phyloP scores from a whole-genome alignment of 92 coral and sea anemone species.

The Phenganax stokvisi region DNA sequence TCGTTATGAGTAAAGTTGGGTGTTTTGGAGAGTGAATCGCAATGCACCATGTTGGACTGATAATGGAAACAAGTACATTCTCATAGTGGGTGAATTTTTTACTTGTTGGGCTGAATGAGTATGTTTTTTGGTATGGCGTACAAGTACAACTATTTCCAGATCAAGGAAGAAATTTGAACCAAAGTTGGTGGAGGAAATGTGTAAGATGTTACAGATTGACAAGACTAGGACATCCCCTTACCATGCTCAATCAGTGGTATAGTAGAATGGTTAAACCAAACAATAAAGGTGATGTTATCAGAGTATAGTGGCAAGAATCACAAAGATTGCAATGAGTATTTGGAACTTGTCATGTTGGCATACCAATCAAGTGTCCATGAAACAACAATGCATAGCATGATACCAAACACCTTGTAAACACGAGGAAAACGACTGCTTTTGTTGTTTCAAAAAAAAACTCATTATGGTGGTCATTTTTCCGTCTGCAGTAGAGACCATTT shows the following conservation, averaged over 20 bases:
- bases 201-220: conserved; percentile 28
- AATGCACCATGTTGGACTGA: conserved; percentile 32
- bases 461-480: no score
- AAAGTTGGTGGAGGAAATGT: conserved; percentile 30
- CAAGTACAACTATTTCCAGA: conserved; percentile 41
- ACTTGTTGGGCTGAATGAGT: conserved; percentile 20
- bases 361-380: conserved; percentile 33
- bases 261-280: conserved; percentile 42
- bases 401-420: no score
- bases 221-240: conserved; percentile 49
- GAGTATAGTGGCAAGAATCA: conserved; percentile 22
- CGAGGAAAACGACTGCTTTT: no score
- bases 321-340: conserved; percentile 31
- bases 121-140: conserved; percentile 35
- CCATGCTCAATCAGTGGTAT: conserved; percentile 34
- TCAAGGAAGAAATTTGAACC: conserved; percentile 35
- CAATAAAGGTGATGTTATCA: conserved; percentile 32
- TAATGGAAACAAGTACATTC: conserved; percentile 46
- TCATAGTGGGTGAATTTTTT: conserved; percentile 27
- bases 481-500: no score
- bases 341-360: conserved; percentile 37
- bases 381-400: not conserved
- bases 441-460: no score
- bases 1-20: conserved; percentile 25
- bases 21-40: conserved; percentile 43